Percentiles rank a stretch among this genome's conserved stretches.
These are phyloP conservation scores for Sphinx pinastri DNA, from an alignment of 2,888 invertebrate species.

Conservation along the genomic window DNA sequence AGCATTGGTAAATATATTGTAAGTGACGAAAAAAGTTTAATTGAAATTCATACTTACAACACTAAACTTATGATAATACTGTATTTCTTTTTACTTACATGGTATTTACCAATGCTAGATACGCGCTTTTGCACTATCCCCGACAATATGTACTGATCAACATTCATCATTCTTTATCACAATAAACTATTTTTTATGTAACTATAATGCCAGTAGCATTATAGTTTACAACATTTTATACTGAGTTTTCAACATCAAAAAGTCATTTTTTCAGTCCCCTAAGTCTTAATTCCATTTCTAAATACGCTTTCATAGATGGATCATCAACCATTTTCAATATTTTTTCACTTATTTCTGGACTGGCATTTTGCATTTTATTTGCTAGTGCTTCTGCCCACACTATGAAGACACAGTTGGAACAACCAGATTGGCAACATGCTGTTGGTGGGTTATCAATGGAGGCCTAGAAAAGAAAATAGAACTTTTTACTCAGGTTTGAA, in stretches of 20 bases:
- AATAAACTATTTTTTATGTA: neutral
- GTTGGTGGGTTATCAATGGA: slow-evolving; percentile 88
- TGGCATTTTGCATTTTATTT: slow-evolving; percentile 84
- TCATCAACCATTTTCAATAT: slow-evolving; percentile 91
- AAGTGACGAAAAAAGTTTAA: no score
- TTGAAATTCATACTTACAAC: no score
- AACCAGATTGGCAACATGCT: slow-evolving; percentile 95
- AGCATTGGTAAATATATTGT: no score
- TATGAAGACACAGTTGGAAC: slow-evolving; percentile 96
- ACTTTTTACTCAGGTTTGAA: neutral
- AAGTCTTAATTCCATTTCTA: slow-evolving; percentile 89
- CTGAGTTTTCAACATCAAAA: neutral
- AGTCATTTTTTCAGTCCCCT: slow-evolving; percentile 50
- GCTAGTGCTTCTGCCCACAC: slow-evolving; percentile 92
- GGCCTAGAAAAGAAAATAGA: slow-evolving; percentile 56
- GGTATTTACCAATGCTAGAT: no score
- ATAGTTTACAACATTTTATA: neutral
- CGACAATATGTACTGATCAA: no score
- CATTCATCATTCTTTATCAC: no score
- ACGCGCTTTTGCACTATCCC: no score
- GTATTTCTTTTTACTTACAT: no score
- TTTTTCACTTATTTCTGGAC: slow-evolving; percentile 87
- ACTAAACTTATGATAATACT: no score
- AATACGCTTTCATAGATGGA: slow-evolving; percentile 91
- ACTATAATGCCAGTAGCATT: neutral